Evolutionary conservation across 35 echinoderm and acorn worm species (phyloP), one percentile per base, ranked within the genome.

Genomic region (Ptychodera flava): DNA sequence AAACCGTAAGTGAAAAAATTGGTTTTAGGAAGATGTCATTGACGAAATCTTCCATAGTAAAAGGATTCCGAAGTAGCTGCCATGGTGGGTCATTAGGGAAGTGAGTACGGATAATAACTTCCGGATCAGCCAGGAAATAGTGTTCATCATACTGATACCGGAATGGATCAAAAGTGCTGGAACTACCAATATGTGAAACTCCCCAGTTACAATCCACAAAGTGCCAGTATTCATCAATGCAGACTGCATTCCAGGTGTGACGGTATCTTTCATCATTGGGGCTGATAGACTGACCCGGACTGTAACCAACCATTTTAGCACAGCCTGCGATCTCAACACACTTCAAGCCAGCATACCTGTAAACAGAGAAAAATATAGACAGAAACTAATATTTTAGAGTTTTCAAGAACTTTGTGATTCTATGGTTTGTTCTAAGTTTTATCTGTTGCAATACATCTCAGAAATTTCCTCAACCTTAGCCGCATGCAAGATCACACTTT

Each of bases 161-260:
- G 83, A 97, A 97, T 14, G 94, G 94, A 78, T 97, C 94, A 87
- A 93, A 97, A 35, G 94, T 86, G 85, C 91, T 86, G 14, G 96
- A 94, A 12, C 88, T 92, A 37, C 82, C 80, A 45, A 99, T 99
- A 77, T 99, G 93, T 15, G 96, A 99, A 78, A 99, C 96, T 0
- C 96, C 96, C 96, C 96, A 99, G 82, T 99, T 99, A 83, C 96
- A 99, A 80, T 99, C 96, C 15, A 99, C 31, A 83, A 99, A 99
- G 83, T 99, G 96, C 96, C 96, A 99, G 90, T 92, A 94, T 77
- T 92, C 90, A 78, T 99, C 96, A 34, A 99, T 99, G 14, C 96
- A 80, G 79, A 99, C 91, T 0, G 96, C 93, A 85, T 99, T 99
- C 96, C 96, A 99, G 0, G 96, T 99, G 88, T 99, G 96, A 28